Evolutionary conservation across 2,797 vertebrate genomes (phyloP).

Genomic region (Etheostoma nigrum): DNA sequence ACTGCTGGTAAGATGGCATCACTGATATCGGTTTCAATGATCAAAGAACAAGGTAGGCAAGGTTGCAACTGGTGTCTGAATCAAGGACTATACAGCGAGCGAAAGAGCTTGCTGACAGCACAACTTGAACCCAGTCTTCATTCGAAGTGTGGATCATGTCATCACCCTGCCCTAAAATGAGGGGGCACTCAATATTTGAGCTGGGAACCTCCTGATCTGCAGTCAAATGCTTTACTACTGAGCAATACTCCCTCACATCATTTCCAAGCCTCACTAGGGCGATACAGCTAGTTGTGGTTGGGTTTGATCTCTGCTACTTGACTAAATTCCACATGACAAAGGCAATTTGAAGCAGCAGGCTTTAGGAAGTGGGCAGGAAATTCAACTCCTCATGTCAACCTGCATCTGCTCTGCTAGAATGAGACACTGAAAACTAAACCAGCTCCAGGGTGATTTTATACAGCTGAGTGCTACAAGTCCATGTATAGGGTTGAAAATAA

Average conservation of each 20-base stretch:
- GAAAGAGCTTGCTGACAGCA: not conserved
- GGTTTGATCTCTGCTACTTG: slow-evolving; percentile 50
- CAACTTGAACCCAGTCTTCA: slow-evolving; percentile 6
- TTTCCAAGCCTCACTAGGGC: not conserved
- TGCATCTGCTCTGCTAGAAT: slow-evolving; percentile 34
- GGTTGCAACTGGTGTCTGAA: not conserved
- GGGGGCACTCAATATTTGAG: slow-evolving; percentile 61
- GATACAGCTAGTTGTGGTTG: slow-evolving; percentile 5
- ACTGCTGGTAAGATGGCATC: not conserved
- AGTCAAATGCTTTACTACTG: slow-evolving; percentile 67
- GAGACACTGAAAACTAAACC: slow-evolving; percentile 22
- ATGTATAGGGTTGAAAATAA: slow-evolving; percentile 12
- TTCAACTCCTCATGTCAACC: slow-evolving; percentile 40
- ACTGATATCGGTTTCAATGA: not conserved
- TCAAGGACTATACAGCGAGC: not conserved
- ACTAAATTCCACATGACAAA: slow-evolving; percentile 57
- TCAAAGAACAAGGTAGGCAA: not conserved
- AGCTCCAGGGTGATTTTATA: slow-evolving; percentile 25
- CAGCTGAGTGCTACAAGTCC: slow-evolving; percentile 18
- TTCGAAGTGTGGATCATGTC: slow-evolving; percentile 14
- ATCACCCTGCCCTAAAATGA: slow-evolving; percentile 27
- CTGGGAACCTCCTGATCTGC: slow-evolving; percentile 62
- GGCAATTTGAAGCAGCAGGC: slow-evolving; percentile 50
- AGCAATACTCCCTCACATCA: slow-evolving; percentile 42
- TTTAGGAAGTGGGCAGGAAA: slow-evolving; percentile 55